Evolutionary conservation across 1,140 invertebrate genomes (phyloP).

Genomic region (Bombus impatiens): DNA sequence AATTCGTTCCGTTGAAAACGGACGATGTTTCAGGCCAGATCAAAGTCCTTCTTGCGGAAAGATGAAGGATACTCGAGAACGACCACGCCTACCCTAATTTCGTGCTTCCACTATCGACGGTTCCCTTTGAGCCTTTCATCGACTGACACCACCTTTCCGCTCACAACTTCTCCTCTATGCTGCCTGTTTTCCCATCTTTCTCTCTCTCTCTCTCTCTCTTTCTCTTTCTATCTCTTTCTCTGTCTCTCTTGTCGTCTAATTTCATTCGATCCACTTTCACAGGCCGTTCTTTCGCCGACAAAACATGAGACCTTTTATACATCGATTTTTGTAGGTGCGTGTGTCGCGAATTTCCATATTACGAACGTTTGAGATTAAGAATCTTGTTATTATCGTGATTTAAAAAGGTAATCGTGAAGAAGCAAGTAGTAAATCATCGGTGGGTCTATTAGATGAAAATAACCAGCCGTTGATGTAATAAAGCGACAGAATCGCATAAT

Average conservation of each 20-base stretch:
- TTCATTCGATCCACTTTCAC: slow-evolving; percentile 21
- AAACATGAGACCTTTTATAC: background rate
- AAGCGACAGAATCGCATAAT: background rate
- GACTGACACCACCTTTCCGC: slow-evolving; percentile 21
- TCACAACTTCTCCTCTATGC: background rate
- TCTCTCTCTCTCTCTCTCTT: background rate
- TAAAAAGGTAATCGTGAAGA: no score
- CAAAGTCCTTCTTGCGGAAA: slow-evolving; percentile 41
- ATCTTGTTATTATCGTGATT: background rate
- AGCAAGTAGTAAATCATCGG: no score
- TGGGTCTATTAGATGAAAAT: background rate
- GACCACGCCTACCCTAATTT: slow-evolving; percentile 54
- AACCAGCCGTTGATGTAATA: background rate
- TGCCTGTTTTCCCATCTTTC: background rate
- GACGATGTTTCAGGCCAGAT: slow-evolving; percentile 39
- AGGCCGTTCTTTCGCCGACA: background rate
- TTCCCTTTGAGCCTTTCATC: slow-evolving; percentile 49
- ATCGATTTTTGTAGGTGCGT: no score
- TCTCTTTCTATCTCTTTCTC: background rate
- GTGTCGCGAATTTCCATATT: no score
- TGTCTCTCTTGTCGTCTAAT: slow-evolving; percentile 33
- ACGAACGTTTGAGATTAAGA: background rate
- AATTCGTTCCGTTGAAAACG: slow-evolving; percentile 37
- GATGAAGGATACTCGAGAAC: slow-evolving; percentile 40
- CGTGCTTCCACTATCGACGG: slow-evolving; percentile 28